A percentile compares a stretch with the other conserved stretches of the same genome.
Conservation (phyloP, 2,113 vertebrate genomes). For the Melospiza melodia region DNA sequence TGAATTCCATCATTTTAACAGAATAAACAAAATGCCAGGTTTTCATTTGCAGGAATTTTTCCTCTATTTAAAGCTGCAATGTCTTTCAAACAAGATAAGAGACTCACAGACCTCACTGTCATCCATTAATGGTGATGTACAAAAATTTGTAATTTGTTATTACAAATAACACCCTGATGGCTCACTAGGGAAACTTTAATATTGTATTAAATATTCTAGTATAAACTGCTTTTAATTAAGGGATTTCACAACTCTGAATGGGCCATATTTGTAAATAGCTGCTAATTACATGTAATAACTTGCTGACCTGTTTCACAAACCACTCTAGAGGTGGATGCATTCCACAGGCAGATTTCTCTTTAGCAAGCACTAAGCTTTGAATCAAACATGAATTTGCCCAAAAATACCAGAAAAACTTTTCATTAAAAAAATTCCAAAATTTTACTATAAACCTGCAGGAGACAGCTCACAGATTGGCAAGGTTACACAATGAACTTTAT, state of each 20-base stretch:
- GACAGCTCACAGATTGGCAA: neutral
- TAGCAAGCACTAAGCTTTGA: neutral
- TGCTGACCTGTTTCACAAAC: neutral
- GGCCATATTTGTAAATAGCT: neutral
- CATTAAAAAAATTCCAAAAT: fast-evolving
- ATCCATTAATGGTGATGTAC: neutral
- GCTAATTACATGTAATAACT: neutral
- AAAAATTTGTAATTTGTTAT: neutral
- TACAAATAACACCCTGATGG: neutral
- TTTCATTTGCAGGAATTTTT: neutral
- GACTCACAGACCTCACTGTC: neutral
- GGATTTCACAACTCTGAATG: neutral
- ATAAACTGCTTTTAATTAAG: neutral
- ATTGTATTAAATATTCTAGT: neutral
- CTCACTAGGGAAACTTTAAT: neutral
- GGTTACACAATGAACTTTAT: neutral
- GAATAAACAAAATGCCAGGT: neutral
- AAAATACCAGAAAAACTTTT: neutral
- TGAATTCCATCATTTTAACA: neutral
- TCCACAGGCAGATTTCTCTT: neutral
- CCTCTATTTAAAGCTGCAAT: neutral
- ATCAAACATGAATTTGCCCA: neutral
- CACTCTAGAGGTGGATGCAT: neutral
- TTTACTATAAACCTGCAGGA: neutral
- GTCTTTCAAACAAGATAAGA: neutral